phyloP scores from a whole-genome alignment of 2,797 vertebrate species.

The Percopsis omiscomaycus region DNA sequence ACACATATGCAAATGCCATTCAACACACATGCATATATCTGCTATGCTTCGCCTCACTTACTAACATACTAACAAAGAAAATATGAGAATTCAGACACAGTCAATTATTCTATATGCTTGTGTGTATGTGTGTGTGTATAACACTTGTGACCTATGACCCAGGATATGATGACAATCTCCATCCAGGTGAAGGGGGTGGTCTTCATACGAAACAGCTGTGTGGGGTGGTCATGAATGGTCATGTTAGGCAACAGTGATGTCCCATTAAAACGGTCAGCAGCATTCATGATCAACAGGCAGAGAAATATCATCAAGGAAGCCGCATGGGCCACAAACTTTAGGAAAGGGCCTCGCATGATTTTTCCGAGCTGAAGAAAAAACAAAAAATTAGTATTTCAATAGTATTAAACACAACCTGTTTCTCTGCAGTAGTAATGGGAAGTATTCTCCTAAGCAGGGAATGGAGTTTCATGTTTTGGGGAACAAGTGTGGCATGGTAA shows the following conservation, averaged over 20 bases:
- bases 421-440: neutral
- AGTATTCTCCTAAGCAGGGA: neutral
- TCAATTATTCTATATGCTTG: neutral
- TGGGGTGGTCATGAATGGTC: slow-evolving; percentile 85
- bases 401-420: neutral
- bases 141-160: slow-evolving; percentile 87
- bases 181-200: slow-evolving; percentile 95
- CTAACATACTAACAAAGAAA: too few relatives aligned
- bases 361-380: slow-evolving; percentile 82
- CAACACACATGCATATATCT: too few relatives aligned
- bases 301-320: slow-evolving; percentile 95
- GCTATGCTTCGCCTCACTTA: too few relatives aligned
- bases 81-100: too few relatives aligned
- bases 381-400: neutral
- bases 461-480: neutral
- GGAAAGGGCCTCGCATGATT: slow-evolving; percentile 91
- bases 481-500: neutral
- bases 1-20: too few relatives aligned
- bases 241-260: slow-evolving; percentile 91
- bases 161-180: slow-evolving; percentile 95
- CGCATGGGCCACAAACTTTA: slow-evolving; percentile 96
- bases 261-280: slow-evolving; percentile 92
- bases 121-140: neutral
- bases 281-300: slow-evolving; percentile 91
- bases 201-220: slow-evolving; percentile 94